Evolutionary conservation across 2,113 vertebrate genomes (phyloP).

Genomic region (Brevimyrus niger): DNA sequence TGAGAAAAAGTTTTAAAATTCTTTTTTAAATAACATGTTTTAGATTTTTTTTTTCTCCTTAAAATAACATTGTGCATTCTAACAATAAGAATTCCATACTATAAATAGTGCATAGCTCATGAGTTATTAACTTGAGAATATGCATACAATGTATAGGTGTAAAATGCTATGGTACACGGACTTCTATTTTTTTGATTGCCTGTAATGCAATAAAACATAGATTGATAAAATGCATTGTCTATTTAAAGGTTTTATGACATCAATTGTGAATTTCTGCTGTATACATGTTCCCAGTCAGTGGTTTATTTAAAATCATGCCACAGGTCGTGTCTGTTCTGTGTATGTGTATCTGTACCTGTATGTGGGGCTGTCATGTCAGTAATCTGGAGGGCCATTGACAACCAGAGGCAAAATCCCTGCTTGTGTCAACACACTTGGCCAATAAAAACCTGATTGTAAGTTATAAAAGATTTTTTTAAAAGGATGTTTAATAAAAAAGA

Average conservation of each 20-base stretch:
- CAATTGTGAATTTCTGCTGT: not conserved
- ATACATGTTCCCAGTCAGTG: slow-evolving; percentile 38
- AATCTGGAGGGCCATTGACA: not conserved
- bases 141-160: not conserved
- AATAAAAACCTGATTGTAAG: not conserved
- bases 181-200: not conserved
- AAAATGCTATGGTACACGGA: not conserved
- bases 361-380: not conserved
- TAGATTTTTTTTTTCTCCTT: not conserved
- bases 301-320: not conserved
- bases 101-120: not conserved
- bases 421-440: not conserved
- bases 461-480: not conserved
- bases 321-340: not conserved
- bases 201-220: not conserved
- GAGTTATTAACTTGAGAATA: not conserved
- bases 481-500: not conserved
- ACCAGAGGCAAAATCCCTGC: not conserved
- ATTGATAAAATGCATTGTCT: not conserved
- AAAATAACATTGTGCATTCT: not conserved
- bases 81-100: not conserved
- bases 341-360: not conserved
- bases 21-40: not conserved
- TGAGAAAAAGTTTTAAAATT: not conserved
- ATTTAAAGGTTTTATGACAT: not conserved